phyloP scores from a whole-genome alignment of 2,797 vertebrate species.

The Crenichthys baileyi region DNA sequence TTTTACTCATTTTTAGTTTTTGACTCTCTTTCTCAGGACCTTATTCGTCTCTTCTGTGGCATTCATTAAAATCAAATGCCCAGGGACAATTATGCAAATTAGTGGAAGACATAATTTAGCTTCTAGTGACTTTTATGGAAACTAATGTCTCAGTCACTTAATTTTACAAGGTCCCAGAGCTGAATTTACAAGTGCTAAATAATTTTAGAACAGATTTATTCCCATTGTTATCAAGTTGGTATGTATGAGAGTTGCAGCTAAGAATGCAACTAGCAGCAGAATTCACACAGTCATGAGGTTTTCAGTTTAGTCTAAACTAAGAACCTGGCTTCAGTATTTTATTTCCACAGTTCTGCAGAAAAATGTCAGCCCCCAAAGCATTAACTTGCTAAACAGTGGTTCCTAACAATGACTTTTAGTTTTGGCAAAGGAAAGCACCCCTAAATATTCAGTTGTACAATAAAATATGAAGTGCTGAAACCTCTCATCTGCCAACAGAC shows the following conservation, averaged over 20 bases:
- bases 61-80: no score
- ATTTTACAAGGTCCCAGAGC: background rate
- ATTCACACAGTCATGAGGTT: background rate
- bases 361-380: background rate
- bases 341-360: background rate
- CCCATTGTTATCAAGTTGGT: conserved; percentile 39
- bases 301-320: background rate
- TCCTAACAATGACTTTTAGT: background rate
- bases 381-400: background rate
- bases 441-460: conserved; percentile 31
- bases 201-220: background rate
- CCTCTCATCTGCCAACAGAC: conserved; percentile 1
- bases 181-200: background rate
- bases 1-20: no score
- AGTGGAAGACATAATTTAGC: background rate
- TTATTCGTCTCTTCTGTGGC: no score
- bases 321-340: background rate
- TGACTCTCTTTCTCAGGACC: no score
- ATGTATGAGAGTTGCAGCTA: conserved; percentile 16
- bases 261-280: background rate
- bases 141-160: no score
- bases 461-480: conserved; percentile 8
- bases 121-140: background rate
- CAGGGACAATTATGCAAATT: background rate
- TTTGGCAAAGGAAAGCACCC: conserved; percentile 14